Percentiles rank a stretch among this genome's conserved stretches.
phyloP scores from a whole-genome alignment of 2,888 invertebrate species.

The Dromius quadrimaculatus region DNA sequence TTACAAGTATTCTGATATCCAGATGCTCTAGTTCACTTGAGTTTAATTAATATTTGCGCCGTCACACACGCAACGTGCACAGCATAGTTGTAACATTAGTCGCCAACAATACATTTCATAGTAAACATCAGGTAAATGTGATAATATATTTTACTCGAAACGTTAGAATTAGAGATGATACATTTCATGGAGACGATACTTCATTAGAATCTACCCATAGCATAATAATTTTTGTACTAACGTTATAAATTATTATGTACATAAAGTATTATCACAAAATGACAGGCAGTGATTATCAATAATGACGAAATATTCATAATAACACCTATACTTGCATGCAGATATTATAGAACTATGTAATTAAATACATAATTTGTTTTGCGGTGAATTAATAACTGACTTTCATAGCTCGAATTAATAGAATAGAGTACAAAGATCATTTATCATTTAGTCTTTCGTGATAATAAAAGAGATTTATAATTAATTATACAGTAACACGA shows the following conservation, averaged over 20 bases:
- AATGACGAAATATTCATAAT: slow-evolving; percentile 28
- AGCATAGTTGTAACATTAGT: too few species aligned
- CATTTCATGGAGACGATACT: too few species aligned
- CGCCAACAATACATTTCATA: too few species aligned
- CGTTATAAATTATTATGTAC: neutral
- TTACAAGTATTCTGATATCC: too few species aligned
- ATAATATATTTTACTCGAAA: too few species aligned
- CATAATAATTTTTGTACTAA: too few species aligned
- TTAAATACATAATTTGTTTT: slow-evolving; percentile 18
- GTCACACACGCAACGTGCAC: slow-evolving; percentile 11
- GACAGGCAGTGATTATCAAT: slow-evolving; percentile 25
- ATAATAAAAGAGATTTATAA: slow-evolving; percentile 15
- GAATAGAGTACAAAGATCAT: slow-evolving; percentile 10
- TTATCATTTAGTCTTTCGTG: slow-evolving; percentile 10
- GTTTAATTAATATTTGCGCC: slow-evolving; percentile 32
- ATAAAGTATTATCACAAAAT: neutral
- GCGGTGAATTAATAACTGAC: slow-evolving; percentile 17
- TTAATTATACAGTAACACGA: slow-evolving; percentile 30
- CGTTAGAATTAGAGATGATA: too few species aligned
- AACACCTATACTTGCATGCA: neutral
- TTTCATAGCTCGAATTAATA: slow-evolving; percentile 20
- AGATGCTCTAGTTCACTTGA: too few species aligned
- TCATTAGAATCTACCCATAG: too few species aligned
- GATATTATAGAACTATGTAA: slow-evolving; percentile 12
- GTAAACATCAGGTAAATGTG: too few species aligned